Conservation (phyloP, 92 coral and sea anemone genomes). For the Desmophyllum pertusum region DNA sequence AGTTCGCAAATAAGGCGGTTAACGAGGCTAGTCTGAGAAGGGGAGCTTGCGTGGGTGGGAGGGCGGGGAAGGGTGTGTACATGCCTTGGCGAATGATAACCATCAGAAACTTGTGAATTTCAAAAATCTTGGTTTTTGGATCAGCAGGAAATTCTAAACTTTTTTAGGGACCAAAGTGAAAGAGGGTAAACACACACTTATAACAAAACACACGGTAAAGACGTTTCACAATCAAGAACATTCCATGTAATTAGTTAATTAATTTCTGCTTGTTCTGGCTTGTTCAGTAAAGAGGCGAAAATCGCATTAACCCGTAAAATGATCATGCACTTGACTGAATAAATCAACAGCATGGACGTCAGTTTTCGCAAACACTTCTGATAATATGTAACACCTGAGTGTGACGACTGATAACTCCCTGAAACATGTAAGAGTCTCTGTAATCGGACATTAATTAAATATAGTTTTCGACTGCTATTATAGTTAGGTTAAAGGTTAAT, state of each 20-base stretch:
- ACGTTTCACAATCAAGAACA: background rate
- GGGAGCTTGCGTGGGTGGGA: background rate
- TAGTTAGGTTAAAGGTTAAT: background rate
- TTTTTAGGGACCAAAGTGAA: background rate
- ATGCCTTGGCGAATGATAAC: background rate
- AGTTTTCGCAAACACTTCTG: background rate
- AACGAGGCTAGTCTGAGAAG: background rate
- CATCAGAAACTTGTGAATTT: background rate
- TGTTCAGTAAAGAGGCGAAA: background rate
- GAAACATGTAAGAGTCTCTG: background rate
- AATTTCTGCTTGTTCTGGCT: background rate
- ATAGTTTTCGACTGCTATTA: background rate
- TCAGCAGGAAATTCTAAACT: background rate
- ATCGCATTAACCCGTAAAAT: background rate
- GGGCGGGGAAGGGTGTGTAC: background rate
- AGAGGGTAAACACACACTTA: background rate
- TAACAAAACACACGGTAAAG: background rate
- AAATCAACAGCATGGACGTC: background rate
- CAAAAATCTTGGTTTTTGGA: background rate
- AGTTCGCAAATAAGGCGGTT: background rate
- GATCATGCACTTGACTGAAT: background rate
- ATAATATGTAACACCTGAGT: background rate
- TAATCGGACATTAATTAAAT: background rate
- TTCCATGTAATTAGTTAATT: background rate
- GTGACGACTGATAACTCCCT: background rate